These are phyloP conservation scores for Callimorpha dominula DNA, from an alignment of 2,888 invertebrate species.

Conservation along the genomic window DNA sequence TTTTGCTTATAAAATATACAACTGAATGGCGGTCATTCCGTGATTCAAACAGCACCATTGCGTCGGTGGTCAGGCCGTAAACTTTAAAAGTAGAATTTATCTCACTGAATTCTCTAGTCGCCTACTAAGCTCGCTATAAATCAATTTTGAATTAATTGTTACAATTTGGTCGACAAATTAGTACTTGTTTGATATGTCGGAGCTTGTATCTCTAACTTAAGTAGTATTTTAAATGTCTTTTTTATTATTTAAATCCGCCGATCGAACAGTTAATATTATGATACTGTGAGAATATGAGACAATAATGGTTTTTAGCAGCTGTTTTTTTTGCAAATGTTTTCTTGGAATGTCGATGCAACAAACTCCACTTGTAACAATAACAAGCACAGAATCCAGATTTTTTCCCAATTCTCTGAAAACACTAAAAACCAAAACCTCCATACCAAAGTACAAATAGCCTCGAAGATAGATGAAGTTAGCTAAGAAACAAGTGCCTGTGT, in stretches of 20 bases:
- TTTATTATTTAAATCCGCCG: neutral
- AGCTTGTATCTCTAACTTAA: slow-evolving; percentile 20
- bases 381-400: neutral
- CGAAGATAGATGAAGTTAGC: no score
- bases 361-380: neutral
- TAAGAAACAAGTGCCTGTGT: no score
- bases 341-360: neutral
- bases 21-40: slow-evolving; percentile 19
- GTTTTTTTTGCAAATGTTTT: neutral
- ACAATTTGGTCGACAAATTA: slow-evolving; percentile 30
- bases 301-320: neutral
- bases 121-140: slow-evolving; percentile 35
- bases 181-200: slow-evolving; percentile 29
- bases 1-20: slow-evolving; percentile 30
- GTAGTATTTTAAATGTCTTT: neutral
- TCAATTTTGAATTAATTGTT: slow-evolving; percentile 38
- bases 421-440: neutral
- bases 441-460: no score
- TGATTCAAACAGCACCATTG: slow-evolving; percentile 10
- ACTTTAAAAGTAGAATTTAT: slow-evolving; percentile 38
- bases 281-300: no score
- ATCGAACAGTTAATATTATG: neutral
- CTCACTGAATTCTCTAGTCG: slow-evolving; percentile 26
- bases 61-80: slow-evolving; percentile 26
- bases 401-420: neutral